Evolutionary conservation across 2,797 vertebrate species (phyloP).

Genomic region (Microtus agrestis): DNA sequence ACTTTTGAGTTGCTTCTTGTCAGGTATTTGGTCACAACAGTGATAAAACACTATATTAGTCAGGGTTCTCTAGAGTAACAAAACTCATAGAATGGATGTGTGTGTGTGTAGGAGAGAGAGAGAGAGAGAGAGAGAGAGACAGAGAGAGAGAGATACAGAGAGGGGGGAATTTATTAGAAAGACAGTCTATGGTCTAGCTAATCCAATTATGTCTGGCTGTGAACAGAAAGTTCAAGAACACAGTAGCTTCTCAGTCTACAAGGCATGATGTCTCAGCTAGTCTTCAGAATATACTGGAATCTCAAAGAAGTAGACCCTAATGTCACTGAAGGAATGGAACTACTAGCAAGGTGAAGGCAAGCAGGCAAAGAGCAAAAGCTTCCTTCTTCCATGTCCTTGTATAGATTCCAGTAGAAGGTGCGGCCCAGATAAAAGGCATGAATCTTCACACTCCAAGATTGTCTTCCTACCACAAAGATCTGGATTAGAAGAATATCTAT

Average conservation of each 20-base stretch:
- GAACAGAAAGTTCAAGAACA: not conserved
- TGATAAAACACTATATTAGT: not conserved
- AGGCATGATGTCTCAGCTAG: not conserved
- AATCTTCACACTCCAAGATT: not conserved
- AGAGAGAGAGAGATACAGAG: not conserved
- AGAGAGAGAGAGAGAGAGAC: fast-evolving
- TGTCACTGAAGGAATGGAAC: not conserved
- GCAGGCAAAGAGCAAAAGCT: not conserved
- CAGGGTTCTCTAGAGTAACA: not conserved
- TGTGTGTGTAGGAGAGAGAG: not conserved
- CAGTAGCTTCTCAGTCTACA: not conserved
- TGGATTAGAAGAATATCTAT: not conserved
- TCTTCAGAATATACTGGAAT: not conserved
- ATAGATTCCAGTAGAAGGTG: not conserved
- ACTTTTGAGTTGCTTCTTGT: not conserved
- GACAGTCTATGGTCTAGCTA: not conserved
- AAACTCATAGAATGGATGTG: not conserved
- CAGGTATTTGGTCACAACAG: not conserved
- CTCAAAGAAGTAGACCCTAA: not conserved
- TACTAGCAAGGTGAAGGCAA: not conserved
- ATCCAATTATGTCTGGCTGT: not conserved
- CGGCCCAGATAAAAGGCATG: not conserved
- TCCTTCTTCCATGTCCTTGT: not conserved
- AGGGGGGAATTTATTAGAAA: not conserved
- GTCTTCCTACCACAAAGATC: not conserved